phyloP scores from a whole-genome alignment of 2,113 vertebrate species.

The Acrocephalus kingi region DNA sequence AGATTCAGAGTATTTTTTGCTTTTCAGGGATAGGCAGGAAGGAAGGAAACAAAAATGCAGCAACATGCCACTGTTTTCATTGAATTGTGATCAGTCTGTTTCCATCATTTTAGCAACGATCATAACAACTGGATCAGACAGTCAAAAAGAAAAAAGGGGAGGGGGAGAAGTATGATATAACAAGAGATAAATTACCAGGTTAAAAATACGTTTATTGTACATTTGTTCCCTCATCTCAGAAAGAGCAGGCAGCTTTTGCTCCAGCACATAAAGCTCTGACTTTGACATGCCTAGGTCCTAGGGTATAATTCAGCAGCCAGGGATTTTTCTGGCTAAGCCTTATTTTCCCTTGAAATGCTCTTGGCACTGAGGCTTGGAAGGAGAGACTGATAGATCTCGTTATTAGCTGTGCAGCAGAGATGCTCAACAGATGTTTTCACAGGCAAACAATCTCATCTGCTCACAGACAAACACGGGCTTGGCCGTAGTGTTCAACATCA shows the following conservation, averaged over 20 bases:
- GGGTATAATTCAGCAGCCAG: neutral
- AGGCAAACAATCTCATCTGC: neutral
- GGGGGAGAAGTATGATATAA: neutral
- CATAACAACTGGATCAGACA: neutral
- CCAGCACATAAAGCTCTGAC: neutral
- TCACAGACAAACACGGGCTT: neutral
- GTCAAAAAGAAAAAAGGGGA: neutral
- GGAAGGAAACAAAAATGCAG: neutral
- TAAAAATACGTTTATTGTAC: neutral
- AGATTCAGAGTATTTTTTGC: neutral
- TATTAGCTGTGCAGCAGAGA: neutral
- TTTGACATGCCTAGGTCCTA: neutral
- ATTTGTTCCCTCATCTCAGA: neutral
- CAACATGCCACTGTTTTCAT: neutral
- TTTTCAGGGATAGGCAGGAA: neutral
- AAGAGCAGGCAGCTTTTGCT: neutral
- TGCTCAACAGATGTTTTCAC: constrained; percentile 10
- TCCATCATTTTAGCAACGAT: neutral
- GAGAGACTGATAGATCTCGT: neutral
- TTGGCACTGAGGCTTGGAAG: neutral
- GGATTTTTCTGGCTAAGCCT: constrained; percentile 8
- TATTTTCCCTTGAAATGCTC: neutral
- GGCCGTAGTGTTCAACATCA: neutral
- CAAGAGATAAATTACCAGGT: neutral
- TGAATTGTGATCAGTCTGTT: neutral